A percentile compares a stretch with the other conserved stretches of the same genome.
Evolutionary conservation across 2,113 vertebrate genomes (phyloP).

Genomic region (Apaloderma vittatum): DNA sequence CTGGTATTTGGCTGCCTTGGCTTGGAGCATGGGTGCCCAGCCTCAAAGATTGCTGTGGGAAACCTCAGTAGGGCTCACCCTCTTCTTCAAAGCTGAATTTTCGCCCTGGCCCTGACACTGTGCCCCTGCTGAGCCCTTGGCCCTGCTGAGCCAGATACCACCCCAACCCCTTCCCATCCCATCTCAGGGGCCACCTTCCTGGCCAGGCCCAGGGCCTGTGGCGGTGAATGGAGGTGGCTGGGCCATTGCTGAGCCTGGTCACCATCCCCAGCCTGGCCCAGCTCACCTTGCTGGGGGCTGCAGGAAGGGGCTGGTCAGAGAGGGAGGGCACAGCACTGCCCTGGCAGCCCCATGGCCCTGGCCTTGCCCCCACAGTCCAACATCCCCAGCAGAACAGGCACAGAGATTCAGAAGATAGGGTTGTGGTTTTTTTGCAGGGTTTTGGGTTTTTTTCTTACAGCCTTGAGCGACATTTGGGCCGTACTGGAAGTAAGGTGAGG

Average conservation of each 20-base stretch:
- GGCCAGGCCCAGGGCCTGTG: accelerated
- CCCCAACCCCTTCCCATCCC: accelerated
- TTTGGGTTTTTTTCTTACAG: background rate
- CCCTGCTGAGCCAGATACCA: background rate
- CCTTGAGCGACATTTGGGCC: accelerated
- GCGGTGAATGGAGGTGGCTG: accelerated
- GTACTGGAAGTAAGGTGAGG: background rate
- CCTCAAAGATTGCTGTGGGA: background rate
- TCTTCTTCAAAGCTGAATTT: background rate
- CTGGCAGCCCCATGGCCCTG: background rate
- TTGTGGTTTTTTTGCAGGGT: too few relatives aligned
- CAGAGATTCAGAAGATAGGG: accelerated
- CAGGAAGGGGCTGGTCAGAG: background rate
- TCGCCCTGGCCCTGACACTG: accelerated
- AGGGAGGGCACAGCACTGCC: accelerated
- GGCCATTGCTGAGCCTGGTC: accelerated
- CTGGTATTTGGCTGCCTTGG: background rate
- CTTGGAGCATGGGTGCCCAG: accelerated
- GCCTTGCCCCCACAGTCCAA: background rate
- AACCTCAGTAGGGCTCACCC: background rate
- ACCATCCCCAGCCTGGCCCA: background rate
- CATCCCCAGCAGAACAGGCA: accelerated
- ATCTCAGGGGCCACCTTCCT: accelerated
- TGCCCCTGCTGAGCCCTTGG: background rate
- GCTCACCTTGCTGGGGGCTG: accelerated